Evolutionary conservation across 1,140 invertebrate species (phyloP), one percentile per base, ranked within the genome.

Genomic region (Phthorimaea operculella): DNA sequence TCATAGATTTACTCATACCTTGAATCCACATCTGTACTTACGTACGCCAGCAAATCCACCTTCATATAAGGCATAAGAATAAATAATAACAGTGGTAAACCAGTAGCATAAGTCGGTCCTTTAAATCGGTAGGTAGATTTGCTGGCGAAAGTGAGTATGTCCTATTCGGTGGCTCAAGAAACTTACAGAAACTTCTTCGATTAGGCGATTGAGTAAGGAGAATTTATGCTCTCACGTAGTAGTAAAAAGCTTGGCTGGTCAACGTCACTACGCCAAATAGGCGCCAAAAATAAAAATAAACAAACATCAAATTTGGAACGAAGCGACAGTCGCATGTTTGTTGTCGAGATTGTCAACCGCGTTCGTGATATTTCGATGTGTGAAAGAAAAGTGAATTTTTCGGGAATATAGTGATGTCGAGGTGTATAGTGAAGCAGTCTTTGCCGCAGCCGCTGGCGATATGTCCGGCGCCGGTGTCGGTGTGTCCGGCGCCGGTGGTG

Each of bases 251-350:
- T 63, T 79, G 69, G 74, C 72, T 68, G 72, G 68, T 59, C 52
- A 72, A 61, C 72, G 69, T 74, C 72, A 75, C 68, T 56, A 59
- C 55, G 68, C 56, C 66, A 68, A 79, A 70, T 73, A 78, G 77
- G 81, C 81, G 79, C 79, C 77, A 82, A 81, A 79, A 73, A 76
- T 84, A 84, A 84, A 84, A 82, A 82, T 82, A 84, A 82, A 84
- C 72, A 81, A 81, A 80, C 72, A 61, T 79, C 79, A 77, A 72
- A 79, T 78, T 84, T 82, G 72, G 79, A 84, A 79, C 77, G 64
- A 44, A 58, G 54, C 74, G 77, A 77, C 81, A 84, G 80, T 82
- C 79, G 65, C 54, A 76, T 84, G 76, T 84, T 82, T 76, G 70
- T 71, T 66, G 59, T 64, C 66, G 60, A 57, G 68, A 63, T 59